phyloP scores from a whole-genome alignment of 2,113 vertebrate genomes.

The Oceanodroma tethys region DNA sequence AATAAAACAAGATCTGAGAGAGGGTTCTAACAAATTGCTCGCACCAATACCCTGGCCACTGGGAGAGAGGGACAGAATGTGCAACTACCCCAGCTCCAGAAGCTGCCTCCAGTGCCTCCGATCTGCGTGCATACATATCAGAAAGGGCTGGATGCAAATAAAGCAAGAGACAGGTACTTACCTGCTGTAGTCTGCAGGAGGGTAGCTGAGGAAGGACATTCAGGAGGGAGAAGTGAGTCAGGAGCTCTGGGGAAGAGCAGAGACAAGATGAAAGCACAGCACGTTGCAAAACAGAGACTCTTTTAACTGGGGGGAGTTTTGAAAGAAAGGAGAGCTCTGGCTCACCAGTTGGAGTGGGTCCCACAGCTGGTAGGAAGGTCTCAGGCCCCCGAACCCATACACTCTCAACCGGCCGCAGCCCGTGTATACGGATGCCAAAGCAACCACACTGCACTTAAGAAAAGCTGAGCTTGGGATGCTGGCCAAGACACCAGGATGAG shows the following conservation, averaged over 20 bases:
- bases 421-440: rapidly evolving
- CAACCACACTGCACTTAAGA: background rate
- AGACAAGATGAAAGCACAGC: background rate
- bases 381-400: background rate
- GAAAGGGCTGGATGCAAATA: background rate
- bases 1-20: constrained; percentile 24
- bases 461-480: background rate
- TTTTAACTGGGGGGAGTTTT: background rate
- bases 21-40: background rate
- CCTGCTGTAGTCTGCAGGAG: background rate
- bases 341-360: background rate
- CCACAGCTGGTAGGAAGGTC: background rate
- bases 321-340: background rate
- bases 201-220: background rate
- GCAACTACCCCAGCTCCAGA: background rate
- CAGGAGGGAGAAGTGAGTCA: background rate
- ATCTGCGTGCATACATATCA: background rate
- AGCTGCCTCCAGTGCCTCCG: background rate
- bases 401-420: background rate
- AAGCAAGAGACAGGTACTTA: background rate
- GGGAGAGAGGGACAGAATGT: background rate
- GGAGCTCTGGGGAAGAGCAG: background rate
- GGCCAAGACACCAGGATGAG: background rate
- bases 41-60: background rate
- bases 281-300: background rate